phyloP scores from a whole-genome alignment of 2,888 invertebrate species.

The Eubasilissa splendida region DNA sequence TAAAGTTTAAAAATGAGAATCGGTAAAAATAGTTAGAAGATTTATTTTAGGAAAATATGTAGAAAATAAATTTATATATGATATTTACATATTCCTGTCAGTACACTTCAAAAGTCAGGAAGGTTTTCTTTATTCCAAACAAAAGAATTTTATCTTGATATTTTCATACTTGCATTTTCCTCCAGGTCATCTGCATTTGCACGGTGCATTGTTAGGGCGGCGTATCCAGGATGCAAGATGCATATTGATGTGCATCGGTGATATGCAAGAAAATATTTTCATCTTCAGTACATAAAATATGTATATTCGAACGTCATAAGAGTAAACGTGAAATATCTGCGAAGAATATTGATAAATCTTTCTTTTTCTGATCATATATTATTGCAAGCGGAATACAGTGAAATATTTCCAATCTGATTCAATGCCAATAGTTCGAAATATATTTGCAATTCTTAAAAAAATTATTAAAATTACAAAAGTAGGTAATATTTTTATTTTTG shows the following conservation, averaged over 20 bases:
- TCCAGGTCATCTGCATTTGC: slow-evolving; percentile 15
- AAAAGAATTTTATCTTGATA: background rate
- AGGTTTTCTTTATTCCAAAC: background rate
- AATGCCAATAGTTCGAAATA: too few relatives aligned
- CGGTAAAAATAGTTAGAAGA: too few relatives aligned
- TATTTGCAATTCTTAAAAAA: too few relatives aligned
- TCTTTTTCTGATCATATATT: too few relatives aligned
- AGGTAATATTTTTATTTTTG: too few relatives aligned
- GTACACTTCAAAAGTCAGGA: background rate
- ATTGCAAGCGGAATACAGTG: too few relatives aligned
- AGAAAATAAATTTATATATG: background rate
- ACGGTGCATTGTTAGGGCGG: slow-evolving; percentile 16
- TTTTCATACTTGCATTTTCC: slow-evolving; percentile 11
- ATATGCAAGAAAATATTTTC: slow-evolving; percentile 29
- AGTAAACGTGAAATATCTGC: too few relatives aligned
- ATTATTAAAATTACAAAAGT: too few relatives aligned
- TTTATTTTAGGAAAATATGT: background rate
- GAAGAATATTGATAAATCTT: too few relatives aligned
- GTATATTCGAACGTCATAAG: too few relatives aligned
- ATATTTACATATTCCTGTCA: background rate
- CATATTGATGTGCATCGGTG: slow-evolving; percentile 26
- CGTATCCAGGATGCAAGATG: background rate
- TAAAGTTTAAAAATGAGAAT: too few relatives aligned
- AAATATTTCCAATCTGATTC: too few relatives aligned
- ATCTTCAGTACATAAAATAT: background rate